Percentiles rank a stretch among this genome's conserved stretches.
Conservation (phyloP, 2,113 vertebrate genomes). For the Candoia aspera region DNA sequence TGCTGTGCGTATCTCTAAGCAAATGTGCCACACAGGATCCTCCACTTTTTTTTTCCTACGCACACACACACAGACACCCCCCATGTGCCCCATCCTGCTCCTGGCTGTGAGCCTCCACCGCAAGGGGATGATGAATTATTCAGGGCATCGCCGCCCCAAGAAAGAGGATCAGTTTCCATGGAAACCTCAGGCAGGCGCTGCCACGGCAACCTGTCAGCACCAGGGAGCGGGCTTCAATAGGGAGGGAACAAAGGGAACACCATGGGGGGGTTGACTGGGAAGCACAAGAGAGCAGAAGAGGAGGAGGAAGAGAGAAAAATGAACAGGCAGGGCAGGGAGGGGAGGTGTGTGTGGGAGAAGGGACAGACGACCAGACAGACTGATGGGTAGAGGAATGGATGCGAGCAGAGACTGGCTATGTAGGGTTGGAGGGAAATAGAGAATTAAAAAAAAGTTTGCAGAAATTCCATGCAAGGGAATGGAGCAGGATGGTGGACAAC, state of each 20-base stretch:
- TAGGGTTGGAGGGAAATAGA: background rate
- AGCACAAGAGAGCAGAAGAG: background rate
- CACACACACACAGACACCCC: background rate
- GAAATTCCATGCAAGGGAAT: background rate
- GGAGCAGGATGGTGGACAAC: background rate
- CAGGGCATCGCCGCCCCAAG: constrained; percentile 29
- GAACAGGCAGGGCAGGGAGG: background rate
- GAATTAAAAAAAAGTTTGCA: background rate
- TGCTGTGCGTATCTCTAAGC: background rate
- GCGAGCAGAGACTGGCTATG: background rate
- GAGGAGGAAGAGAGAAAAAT: background rate
- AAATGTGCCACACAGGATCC: background rate
- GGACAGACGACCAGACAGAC: background rate
- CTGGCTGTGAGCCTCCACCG: constrained; percentile 17
- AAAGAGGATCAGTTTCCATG: constrained; percentile 43
- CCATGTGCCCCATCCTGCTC: background rate
- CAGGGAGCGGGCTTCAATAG: constrained; percentile 31
- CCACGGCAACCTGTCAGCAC: constrained; percentile 37
- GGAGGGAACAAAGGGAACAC: constrained; percentile 27
- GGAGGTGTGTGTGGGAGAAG: background rate
- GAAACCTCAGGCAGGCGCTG: constrained; percentile 45
- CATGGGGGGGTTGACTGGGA: background rate
- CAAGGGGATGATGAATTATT: constrained; percentile 47
- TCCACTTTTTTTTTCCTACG: background rate
- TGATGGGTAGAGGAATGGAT: background rate